Conservation (phyloP, 2,113 vertebrate species). For the Rutilus rutilus region DNA sequence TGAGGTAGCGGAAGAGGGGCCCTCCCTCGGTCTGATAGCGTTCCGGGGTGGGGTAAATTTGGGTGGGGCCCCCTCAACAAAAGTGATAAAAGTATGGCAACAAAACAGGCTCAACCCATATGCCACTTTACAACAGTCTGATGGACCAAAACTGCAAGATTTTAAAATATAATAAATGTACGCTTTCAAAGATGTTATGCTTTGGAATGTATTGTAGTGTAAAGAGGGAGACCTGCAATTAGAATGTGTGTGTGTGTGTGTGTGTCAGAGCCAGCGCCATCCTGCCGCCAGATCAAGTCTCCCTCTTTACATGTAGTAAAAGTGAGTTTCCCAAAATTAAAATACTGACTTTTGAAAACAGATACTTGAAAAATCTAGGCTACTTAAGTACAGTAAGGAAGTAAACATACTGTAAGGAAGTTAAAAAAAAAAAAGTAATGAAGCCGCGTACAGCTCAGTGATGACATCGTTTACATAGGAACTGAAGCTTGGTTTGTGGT, state of each 20-base stretch:
- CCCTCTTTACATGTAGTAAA: background rate
- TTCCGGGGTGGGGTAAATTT: no score
- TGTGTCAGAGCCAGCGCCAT: no score
- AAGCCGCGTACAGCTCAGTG: background rate
- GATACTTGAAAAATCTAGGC: background rate
- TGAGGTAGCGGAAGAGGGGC: no score
- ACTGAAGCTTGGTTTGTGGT: conserved; percentile 7
- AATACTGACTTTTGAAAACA: background rate
- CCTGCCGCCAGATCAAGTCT: no score
- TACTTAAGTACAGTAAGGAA: background rate
- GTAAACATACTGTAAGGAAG: conserved; percentile 9
- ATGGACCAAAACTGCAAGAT: no score
- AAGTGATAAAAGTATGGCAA: background rate
- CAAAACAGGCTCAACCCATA: background rate
- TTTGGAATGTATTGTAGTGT: background rate
- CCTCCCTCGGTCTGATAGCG: no score
- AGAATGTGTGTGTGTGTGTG: no score
- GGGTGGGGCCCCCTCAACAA: no score
- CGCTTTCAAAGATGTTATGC: background rate
- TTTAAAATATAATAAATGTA: background rate
- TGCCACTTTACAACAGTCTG: background rate
- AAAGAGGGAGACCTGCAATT: no score
- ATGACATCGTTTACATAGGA: background rate
- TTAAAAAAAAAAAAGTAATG: background rate
- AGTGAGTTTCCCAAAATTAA: background rate